Percentiles rank a stretch among this genome's conserved stretches.
These are phyloP conservation scores for Hypanus sabinus DNA, from an alignment of 2,113 vertebrate species.

Conservation along the genomic window DNA sequence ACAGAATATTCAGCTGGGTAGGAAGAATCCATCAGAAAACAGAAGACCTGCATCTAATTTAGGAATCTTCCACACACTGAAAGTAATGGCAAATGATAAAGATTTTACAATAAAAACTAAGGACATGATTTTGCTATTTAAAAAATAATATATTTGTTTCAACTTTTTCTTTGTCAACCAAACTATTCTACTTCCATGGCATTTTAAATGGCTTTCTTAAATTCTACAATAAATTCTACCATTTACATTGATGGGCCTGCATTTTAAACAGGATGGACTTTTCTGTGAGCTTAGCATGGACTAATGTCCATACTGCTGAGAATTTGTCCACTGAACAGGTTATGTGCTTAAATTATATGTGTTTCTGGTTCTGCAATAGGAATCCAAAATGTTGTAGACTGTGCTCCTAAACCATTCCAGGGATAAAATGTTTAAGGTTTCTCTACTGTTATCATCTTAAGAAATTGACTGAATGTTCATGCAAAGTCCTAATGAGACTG, in stretches of 20 bases:
- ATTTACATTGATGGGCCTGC: neutral
- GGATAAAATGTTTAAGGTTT: neutral
- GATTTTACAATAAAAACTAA: neutral
- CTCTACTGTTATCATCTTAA: neutral
- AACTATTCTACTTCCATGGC: neutral
- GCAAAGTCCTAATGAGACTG: too few relatives aligned
- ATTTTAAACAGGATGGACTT: neutral
- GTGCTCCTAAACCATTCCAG: neutral
- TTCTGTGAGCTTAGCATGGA: neutral
- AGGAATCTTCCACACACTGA: neutral
- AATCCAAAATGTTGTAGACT: neutral
- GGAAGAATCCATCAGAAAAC: neutral
- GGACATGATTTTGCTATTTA: neutral
- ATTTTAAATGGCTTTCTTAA: neutral
- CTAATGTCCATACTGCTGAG: neutral
- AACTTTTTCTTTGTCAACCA: neutral
- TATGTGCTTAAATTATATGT: neutral
- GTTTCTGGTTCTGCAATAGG: neutral
- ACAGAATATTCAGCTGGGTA: neutral
- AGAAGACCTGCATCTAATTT: neutral
- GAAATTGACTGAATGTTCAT: neutral
- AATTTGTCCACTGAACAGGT: neutral
- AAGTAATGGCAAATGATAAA: neutral
- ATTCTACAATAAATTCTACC: neutral
- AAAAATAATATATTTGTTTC: neutral